phyloP scores from a whole-genome alignment of 2,797 vertebrate genomes.

The Gallinago solitaria region DNA sequence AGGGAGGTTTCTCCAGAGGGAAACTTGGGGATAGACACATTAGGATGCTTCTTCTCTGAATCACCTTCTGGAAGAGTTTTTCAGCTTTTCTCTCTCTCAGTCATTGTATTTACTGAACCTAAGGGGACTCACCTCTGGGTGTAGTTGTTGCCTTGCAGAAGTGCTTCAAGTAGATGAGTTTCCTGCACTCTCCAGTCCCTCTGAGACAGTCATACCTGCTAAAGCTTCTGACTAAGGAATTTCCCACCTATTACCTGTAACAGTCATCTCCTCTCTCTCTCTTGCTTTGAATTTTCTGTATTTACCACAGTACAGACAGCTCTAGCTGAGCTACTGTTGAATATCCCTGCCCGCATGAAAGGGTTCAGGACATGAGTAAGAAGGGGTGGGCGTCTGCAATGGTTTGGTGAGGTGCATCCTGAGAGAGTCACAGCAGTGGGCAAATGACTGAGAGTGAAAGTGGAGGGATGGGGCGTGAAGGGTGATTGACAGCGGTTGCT shows the following conservation, averaged over 20 bases:
- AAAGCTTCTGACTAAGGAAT: background rate
- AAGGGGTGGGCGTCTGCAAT: background rate
- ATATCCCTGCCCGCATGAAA: background rate
- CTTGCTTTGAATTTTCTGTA: background rate
- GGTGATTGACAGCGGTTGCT: conserved; percentile 44
- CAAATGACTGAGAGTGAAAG: conserved; percentile 53
- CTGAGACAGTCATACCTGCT: background rate
- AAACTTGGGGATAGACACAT: background rate
- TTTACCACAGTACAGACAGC: background rate
- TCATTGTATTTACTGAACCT: background rate
- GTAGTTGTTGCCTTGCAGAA: conserved; percentile 34
- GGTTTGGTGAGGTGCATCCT: background rate
- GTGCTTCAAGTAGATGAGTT: background rate
- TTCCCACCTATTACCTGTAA: background rate
- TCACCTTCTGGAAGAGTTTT: background rate
- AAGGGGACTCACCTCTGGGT: background rate
- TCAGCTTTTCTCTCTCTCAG: background rate
- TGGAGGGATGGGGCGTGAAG: conserved; percentile 16
- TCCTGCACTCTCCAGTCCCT: background rate
- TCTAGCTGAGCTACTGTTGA: background rate
- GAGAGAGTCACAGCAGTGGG: background rate
- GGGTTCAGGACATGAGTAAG: background rate
- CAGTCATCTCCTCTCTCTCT: background rate
- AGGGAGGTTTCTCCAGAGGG: background rate
- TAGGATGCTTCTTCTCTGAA: background rate